Conservation (phyloP, 1,140 invertebrate species). For the Zaprionus ornatus region DNA sequence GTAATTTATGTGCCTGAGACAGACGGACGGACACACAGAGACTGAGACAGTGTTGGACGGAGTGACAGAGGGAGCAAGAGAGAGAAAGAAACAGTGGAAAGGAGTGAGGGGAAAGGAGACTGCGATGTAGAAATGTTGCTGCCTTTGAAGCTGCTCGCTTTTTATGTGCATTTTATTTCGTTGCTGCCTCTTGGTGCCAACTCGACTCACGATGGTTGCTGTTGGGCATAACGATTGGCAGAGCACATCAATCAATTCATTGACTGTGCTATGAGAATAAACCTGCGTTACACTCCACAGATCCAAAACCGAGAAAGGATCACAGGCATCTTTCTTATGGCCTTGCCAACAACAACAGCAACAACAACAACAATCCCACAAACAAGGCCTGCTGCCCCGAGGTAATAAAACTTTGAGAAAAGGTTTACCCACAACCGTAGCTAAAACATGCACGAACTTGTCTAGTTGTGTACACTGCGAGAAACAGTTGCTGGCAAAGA, state of each 20-base stretch:
- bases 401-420: slow-evolving; percentile 63
- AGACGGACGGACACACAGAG: slow-evolving; percentile 15
- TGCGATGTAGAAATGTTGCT: neutral
- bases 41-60: slow-evolving; percentile 55
- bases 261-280: slow-evolving; percentile 62
- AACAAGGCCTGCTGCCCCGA: slow-evolving; percentile 16
- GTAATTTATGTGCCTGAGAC: slow-evolving; percentile 80
- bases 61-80: neutral
- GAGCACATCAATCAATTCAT: slow-evolving; percentile 75
- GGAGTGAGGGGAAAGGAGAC: neutral
- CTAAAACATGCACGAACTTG: neutral
- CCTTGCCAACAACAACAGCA: slow-evolving; percentile 21
- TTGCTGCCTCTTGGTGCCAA: slow-evolving; percentile 60
- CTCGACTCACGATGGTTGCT: slow-evolving; percentile 6
- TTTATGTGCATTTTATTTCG: slow-evolving; percentile 73
- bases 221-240: slow-evolving; percentile 31
- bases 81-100: neutral
- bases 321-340: slow-evolving; percentile 10
- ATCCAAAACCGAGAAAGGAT: slow-evolving; percentile 19
- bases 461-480: slow-evolving; percentile 3
- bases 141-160: slow-evolving; percentile 30
- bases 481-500: neutral
- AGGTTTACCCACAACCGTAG: slow-evolving; percentile 20
- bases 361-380: neutral
- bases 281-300: slow-evolving; percentile 23